phyloP scores from a whole-genome alignment of 2,888 invertebrate genomes.

The Hydrotaea cyrtoneurina region DNA sequence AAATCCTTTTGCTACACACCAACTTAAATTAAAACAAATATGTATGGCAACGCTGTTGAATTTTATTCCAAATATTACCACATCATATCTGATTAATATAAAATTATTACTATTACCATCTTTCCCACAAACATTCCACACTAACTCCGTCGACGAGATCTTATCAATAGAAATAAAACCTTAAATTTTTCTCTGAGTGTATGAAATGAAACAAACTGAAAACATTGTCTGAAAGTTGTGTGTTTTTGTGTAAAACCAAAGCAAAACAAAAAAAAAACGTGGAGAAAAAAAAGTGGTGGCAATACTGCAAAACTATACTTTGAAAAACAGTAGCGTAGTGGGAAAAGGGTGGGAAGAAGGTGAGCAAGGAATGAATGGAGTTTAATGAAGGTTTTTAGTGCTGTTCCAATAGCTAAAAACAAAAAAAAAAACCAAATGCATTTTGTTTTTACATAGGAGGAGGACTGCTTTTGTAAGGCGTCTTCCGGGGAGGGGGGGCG shows the following conservation, averaged over 20 bases:
- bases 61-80: no score
- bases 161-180: no score
- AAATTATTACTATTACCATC: no score
- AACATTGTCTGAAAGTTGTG: not conserved
- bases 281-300: not conserved
- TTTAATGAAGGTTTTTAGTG: not conserved
- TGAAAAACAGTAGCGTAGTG: constrained; percentile 4
- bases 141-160: no score
- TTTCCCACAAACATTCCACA: no score
- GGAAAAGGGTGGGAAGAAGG: not conserved
- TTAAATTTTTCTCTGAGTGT: not conserved
- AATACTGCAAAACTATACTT: not conserved
- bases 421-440: not conserved
- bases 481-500: not conserved
- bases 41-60: no score
- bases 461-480: not conserved
- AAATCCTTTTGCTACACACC: no score
- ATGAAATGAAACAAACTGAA: not conserved
- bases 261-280: not conserved
- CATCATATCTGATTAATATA: no score
- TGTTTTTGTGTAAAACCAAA: not conserved
- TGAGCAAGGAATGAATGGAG: not conserved
- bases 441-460: not conserved
- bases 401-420: not conserved
- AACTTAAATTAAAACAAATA: no score